Percentiles rank a stretch among this genome's conserved stretches.
phyloP scores from a whole-genome alignment of 35 echinoderm and acorn worm genomes.

The Heliocidaris erythrogramma region DNA sequence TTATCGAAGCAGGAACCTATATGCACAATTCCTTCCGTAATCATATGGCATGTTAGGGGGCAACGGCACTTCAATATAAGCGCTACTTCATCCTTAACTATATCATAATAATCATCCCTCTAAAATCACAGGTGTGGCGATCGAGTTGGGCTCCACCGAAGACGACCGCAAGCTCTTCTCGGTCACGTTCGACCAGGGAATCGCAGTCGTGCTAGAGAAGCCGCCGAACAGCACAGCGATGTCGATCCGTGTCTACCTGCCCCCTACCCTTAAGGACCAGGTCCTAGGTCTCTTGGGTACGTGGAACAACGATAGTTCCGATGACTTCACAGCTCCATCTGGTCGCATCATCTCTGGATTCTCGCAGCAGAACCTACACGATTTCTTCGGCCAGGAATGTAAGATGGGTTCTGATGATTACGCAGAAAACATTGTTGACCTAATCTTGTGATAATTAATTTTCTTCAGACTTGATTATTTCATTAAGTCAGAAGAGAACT shows the following conservation, averaged over 20 bases:
- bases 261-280: conserved; percentile 44
- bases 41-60: too few relatives aligned
- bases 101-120: neutral
- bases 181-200: conserved; percentile 69
- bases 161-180: conserved; percentile 28
- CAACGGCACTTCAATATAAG: too few relatives aligned
- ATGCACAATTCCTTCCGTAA: too few relatives aligned
- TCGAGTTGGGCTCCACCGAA: conserved; percentile 45
- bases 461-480: too few relatives aligned
- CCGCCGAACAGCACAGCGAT: conserved; percentile 49
- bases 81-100: neutral
- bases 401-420: neutral
- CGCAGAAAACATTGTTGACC: neutral
- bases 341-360: neutral
- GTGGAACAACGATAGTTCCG: conserved; percentile 71
- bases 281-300: conserved; percentile 79
- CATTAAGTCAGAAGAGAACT: too few relatives aligned
- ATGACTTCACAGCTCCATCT: conserved; percentile 65
- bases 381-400: conserved; percentile 52
- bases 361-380: conserved; percentile 15
- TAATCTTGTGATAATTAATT: too few relatives aligned
- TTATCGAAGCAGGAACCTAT: too few relatives aligned
- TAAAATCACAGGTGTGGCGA: conserved; percentile 59
- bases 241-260: conserved; percentile 54
- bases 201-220: conserved; percentile 62